A percentile compares a stretch with the other conserved stretches of the same genome.
Conservation (phyloP, 2,888 invertebrate genomes). For the Dioctria linearis region DNA sequence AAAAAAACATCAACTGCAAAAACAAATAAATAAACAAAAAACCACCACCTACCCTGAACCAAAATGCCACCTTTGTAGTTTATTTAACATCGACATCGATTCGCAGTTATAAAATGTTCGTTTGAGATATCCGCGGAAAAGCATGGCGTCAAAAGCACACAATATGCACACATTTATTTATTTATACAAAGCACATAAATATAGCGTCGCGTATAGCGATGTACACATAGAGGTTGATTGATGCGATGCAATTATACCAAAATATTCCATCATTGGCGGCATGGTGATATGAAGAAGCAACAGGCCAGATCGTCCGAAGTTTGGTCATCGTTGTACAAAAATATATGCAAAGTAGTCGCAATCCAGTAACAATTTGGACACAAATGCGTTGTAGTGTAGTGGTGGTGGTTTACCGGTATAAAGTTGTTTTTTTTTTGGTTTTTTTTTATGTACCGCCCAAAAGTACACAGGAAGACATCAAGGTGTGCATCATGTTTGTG, state of each 20-base stretch:
- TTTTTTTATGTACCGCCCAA: conserved; percentile 9
- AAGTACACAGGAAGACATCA: too few relatives aligned
- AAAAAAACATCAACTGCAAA: background rate
- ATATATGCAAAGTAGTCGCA: background rate
- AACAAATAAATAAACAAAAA: conserved; percentile 57
- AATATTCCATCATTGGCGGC: background rate
- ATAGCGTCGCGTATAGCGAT: background rate
- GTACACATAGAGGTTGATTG: background rate
- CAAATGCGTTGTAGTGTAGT: background rate
- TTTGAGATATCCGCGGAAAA: conserved; percentile 10
- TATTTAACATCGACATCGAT: background rate
- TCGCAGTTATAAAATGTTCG: conserved; percentile 1
- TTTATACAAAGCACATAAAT: background rate
- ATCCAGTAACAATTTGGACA: background rate
- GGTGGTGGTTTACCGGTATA: background rate
- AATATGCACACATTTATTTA: background rate
- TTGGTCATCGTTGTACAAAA: background rate
- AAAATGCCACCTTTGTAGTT: conserved; percentile 82
- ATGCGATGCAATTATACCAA: background rate
- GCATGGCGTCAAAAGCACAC: background rate
- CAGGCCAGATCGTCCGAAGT: background rate
- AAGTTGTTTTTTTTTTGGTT: conserved; percentile 6
- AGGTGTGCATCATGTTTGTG: background rate
- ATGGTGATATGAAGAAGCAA: background rate
- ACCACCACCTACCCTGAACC: conserved; percentile 88